phyloP scores from a whole-genome alignment of 1,140 invertebrate genomes.

The Drosophila baimaii region DNA sequence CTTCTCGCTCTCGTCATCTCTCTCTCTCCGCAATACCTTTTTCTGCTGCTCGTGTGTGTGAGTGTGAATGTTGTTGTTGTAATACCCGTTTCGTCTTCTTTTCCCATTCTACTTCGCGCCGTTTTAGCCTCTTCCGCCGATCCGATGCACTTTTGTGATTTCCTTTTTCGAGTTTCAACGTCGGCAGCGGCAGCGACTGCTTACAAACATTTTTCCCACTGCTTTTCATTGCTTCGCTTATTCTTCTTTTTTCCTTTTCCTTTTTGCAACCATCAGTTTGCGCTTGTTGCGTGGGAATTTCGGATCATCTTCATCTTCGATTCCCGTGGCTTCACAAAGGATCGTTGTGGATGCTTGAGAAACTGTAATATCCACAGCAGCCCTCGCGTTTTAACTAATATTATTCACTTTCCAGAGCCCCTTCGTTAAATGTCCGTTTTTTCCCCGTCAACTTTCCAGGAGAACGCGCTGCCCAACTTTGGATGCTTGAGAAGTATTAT shows the following conservation, averaged over 20 bases:
- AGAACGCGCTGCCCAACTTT: constrained; percentile 35
- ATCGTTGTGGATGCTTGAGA: constrained; percentile 15
- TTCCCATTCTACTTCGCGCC: constrained; percentile 77
- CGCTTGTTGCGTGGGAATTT: constrained; percentile 74
- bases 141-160: constrained; percentile 79
- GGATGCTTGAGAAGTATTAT: constrained; percentile 67
- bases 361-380: constrained; percentile 5
- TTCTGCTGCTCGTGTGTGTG: constrained; percentile 10
- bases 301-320: constrained; percentile 51
- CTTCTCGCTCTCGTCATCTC: constrained; percentile 72
- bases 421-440: neutral
- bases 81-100: constrained; percentile 80
- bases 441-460: constrained; percentile 44
- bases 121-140: constrained; percentile 75
- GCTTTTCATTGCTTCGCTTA: constrained; percentile 64
- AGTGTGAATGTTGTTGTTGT: constrained; percentile 54
- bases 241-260: constrained; percentile 41
- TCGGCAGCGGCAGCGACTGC: constrained; percentile 37
- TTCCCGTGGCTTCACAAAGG: constrained; percentile 38
- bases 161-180: constrained; percentile 72
- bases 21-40: constrained; percentile 54
- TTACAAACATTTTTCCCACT: constrained; percentile 71
- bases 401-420: neutral
- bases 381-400: neutral
- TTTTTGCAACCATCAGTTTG: constrained; percentile 60